These are phyloP conservation scores for Melanotaenia trifasciata DNA, from an alignment of 2,797 vertebrate species.

Conservation along the genomic window DNA sequence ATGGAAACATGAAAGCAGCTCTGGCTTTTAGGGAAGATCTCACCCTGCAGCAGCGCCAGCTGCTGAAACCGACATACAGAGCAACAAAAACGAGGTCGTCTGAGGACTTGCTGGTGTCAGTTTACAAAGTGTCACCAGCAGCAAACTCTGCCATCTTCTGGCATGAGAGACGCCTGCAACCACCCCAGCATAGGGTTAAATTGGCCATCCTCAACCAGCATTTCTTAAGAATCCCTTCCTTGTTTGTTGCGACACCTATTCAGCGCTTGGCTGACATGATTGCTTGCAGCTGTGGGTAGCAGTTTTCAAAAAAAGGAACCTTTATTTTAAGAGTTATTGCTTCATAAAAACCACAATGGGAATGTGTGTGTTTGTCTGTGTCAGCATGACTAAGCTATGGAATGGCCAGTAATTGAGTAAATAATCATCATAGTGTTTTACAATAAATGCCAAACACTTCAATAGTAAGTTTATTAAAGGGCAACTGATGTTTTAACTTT, in stretches of 20 bases:
- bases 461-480: neutral
- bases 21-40: constrained; percentile 5
- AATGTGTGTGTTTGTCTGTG: neutral
- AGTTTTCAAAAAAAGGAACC: constrained; percentile 34
- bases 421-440: neutral
- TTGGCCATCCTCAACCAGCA: neutral
- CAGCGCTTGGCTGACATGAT: neutral
- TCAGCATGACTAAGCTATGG: neutral
- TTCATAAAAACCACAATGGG: neutral
- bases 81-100: constrained; percentile 1
- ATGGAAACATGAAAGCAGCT: neutral
- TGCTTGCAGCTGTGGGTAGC: neutral
- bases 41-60: neutral
- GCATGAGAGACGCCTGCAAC: neutral
- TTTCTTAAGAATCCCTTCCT: constrained; percentile 35
- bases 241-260: constrained; percentile 33
- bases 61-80: neutral
- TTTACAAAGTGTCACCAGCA: constrained; percentile 29
- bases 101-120: constrained; percentile 54
- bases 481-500: neutral
- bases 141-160: constrained; percentile 49
- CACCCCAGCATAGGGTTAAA: fast-evolving
- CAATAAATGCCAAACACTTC: neutral
- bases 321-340: neutral
- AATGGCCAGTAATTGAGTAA: neutral